These are phyloP conservation scores for Siderastrea siderea DNA, from an alignment of 92 coral and sea anemone species.

Conservation along the genomic window DNA sequence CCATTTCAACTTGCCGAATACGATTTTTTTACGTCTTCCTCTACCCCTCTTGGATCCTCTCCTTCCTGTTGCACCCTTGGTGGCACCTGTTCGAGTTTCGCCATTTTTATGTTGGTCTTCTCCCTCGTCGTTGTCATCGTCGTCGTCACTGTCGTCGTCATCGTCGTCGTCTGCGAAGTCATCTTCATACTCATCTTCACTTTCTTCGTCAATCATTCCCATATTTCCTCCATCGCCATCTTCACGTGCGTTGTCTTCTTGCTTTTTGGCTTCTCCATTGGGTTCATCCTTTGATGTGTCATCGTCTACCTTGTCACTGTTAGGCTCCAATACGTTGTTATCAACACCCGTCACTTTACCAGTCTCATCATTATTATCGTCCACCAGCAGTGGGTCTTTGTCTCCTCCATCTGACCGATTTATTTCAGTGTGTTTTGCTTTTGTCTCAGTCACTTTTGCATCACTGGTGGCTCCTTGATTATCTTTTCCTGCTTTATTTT, in stretches of 20 bases:
- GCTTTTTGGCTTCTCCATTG: background rate
- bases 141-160: constrained; percentile 28
- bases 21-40: constrained; percentile 45
- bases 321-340: too few species aligned
- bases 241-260: background rate
- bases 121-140: background rate
- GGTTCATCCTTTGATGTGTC: background rate
- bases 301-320: background rate
- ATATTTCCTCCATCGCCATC: constrained; percentile 18
- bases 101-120: background rate
- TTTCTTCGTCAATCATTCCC: constrained; percentile 19
- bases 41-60: constrained; percentile 7
- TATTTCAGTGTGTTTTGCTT: constrained; percentile 19
- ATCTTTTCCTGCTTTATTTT: background rate
- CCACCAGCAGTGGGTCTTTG: background rate
- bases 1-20: constrained; percentile 83
- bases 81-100: background rate
- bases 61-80: background rate
- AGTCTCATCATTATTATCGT: background rate
- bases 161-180: background rate
- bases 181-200: constrained; percentile 30
- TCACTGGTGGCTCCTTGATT: background rate
- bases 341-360: background rate
- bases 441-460: constrained; percentile 1
- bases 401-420: background rate